Evolutionary conservation across 2,113 vertebrate genomes (phyloP), one percentile per base, ranked within the genome.

Genomic region (Pantherophis guttatus): DNA sequence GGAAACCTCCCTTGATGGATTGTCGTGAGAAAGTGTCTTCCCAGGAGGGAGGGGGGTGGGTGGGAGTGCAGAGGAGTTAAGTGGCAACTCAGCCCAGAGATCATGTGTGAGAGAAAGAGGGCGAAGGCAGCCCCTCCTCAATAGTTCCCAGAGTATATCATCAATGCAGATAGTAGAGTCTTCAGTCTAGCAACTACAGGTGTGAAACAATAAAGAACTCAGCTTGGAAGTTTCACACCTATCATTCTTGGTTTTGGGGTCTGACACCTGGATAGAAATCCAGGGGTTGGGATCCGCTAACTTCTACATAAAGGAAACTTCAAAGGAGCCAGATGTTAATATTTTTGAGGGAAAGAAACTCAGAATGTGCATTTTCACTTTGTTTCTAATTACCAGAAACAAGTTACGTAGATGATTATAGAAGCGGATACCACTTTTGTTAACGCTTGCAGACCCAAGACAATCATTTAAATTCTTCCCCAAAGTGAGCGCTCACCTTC

Each of bases 401-500:
- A 39, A 17, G n/a, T 7, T 39, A 19, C 0, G 0, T 19, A 7
- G n/a, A 8, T 8, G n/a, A 81, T 81, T 17, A 39, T 33, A 33
- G 70, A 75, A 39, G 70, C 0, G n/a, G n/a, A 39, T 3, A 75
- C n/a, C 70, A 39, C 70, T 33, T 75, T 17, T 6, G 3, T 24
- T 54, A 24, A 29, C 2, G 1, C 85, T 12, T 23, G 17, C 21
- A 92, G 54, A 65, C 75, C 23, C 2, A 8, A 54, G 19, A 17
- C 24, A 33, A 15, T 29, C 10, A 1, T 3, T 26, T 59, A 26
- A n/a, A 81, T 2, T 62, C 33, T 92, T 24, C 33, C 19, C 50
- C n/a, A n/a, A 50, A 53, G 24, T 5, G 1, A 6, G 44, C 0
- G 97, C 98, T 94, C 65, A 99, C 99, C 99, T 99, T 95, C 99